phyloP scores from a whole-genome alignment of 2,797 vertebrate species.

The Stomatorhinus walkeri region DNA sequence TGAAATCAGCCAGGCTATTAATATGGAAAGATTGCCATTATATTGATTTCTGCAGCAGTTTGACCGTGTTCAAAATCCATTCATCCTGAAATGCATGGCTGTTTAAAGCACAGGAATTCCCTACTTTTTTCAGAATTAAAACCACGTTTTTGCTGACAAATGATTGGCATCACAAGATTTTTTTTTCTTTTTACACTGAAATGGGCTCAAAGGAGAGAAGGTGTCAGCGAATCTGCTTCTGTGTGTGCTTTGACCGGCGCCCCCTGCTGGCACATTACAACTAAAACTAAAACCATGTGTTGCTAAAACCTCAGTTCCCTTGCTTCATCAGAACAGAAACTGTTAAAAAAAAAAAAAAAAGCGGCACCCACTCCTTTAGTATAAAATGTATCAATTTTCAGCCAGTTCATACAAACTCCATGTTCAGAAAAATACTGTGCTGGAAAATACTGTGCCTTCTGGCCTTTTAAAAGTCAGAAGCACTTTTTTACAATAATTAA shows the following conservation, averaged over 20 bases:
- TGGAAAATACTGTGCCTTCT: constrained; percentile 6
- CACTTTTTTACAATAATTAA: neutral
- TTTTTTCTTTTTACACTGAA: neutral
- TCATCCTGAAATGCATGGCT: neutral
- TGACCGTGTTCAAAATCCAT: neutral
- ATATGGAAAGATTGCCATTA: neutral
- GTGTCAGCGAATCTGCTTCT: neutral
- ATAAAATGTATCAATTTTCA: constrained; percentile 12
- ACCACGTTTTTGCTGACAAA: neutral
- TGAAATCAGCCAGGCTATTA: neutral
- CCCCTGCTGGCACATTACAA: neutral
- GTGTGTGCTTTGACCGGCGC: neutral
- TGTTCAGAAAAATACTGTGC: constrained; percentile 9
- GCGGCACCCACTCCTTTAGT: neutral
- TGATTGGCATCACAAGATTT: neutral
- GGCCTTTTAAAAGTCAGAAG: neutral
- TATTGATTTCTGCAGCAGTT: neutral
- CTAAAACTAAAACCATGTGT: neutral
- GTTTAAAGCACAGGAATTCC: neutral
- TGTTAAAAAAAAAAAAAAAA: no score
- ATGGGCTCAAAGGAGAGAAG: neutral
- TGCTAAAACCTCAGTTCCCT: constrained; percentile 5
- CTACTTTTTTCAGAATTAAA: neutral
- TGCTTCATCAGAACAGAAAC: neutral
- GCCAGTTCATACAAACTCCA: constrained; percentile 4